Conservation (phyloP, 2,113 vertebrate genomes). For the Ploceus nigricollis region DNA sequence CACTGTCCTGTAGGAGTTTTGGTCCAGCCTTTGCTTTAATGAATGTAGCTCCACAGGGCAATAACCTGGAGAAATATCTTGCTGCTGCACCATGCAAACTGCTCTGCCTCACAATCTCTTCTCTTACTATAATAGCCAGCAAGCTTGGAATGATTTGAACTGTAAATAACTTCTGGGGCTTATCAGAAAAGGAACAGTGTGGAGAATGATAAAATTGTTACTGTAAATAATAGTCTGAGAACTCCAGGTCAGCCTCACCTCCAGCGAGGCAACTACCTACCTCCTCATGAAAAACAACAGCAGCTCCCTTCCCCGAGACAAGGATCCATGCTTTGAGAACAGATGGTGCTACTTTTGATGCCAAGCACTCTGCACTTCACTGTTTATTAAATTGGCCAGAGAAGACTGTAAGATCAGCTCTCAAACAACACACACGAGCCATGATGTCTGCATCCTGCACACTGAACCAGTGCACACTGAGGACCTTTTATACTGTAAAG, state of each 20-base stretch:
- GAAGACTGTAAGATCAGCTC: not conserved
- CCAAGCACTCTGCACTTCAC: conserved; percentile 32
- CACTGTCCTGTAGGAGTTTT: not conserved
- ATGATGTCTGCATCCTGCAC: not conserved
- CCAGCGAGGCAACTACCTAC: conserved; percentile 6
- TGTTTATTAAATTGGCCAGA: conserved; percentile 11
- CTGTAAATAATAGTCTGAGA: conserved; percentile 24
- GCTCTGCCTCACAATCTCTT: not conserved
- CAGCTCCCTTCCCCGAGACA: not conserved
- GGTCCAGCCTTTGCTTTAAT: not conserved
- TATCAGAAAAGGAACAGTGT: conserved; percentile 54
- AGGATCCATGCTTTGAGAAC: conserved; percentile 27
- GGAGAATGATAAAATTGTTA: conserved; percentile 51
- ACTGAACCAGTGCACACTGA: not conserved
- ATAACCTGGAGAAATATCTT: not conserved
- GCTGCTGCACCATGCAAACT: not conserved
- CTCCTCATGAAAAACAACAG: conserved; percentile 35
- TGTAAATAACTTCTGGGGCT: conserved; percentile 43
- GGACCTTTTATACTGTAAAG: not conserved
- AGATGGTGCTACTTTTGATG: conserved; percentile 35
- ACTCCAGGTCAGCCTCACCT: conserved; percentile 47
- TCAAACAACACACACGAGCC: not conserved
- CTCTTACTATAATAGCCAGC: not conserved
- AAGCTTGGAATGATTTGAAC: conserved; percentile 45
- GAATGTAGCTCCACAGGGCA: not conserved